These are phyloP conservation scores for Nothura maculosa DNA, from an alignment of 2,797 vertebrate species.

Conservation along the genomic window DNA sequence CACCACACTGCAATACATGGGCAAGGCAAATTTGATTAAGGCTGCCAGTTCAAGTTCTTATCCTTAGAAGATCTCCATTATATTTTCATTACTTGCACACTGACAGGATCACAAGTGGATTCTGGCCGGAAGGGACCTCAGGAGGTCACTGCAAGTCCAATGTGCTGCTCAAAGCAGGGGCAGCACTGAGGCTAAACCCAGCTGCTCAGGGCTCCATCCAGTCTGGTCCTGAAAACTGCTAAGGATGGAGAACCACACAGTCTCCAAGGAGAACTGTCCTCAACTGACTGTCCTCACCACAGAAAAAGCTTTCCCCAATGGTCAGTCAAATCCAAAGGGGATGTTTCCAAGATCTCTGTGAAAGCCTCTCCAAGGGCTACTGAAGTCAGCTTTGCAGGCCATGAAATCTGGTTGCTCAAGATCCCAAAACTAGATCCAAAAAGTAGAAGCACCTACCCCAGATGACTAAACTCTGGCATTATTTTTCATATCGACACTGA, in stretches of 20 bases:
- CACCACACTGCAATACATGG: neutral
- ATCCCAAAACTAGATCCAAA: neutral
- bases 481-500: neutral
- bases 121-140: neutral
- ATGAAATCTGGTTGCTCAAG: neutral
- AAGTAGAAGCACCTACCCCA: fast-evolving
- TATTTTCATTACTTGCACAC: neutral
- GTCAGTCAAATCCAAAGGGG: neutral
- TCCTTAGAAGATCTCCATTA: neutral
- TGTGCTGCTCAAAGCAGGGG: neutral
- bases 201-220: neutral
- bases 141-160: neutral
- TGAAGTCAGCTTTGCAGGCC: neutral
- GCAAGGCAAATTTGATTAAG: neutral
- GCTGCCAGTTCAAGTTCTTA: neutral
- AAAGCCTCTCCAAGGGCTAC: neutral
- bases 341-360: neutral
- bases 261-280: neutral
- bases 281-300: neutral
- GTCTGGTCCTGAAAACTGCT: neutral
- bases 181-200: neutral
- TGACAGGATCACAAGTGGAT: neutral
- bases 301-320: neutral
- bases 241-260: neutral
- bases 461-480: neutral